Conservation (phyloP, 2,113 vertebrate species). For the Galemys pyrenaicus region DNA sequence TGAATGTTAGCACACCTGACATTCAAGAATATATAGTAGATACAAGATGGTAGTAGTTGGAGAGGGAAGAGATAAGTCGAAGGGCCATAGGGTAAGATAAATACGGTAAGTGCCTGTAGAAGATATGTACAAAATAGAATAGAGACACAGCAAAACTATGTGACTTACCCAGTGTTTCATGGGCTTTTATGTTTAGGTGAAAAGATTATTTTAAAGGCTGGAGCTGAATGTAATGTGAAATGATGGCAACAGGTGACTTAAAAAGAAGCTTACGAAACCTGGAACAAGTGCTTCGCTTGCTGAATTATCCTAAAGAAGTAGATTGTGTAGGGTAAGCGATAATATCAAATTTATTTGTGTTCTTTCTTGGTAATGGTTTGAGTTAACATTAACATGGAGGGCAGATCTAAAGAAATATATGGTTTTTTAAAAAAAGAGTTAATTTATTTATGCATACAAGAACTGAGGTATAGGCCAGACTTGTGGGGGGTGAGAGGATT, state of each 20-base stretch:
- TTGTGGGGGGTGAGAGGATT: no score
- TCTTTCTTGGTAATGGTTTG: constrained; percentile 20
- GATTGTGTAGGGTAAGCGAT: constrained; percentile 91
- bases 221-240: constrained; percentile 64
- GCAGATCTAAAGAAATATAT: neutral
- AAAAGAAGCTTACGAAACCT: constrained; percentile 92
- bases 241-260: constrained; percentile 93
- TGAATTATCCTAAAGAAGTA: constrained; percentile 92
- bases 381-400: neutral
- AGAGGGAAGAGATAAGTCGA: neutral
- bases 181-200: constrained; percentile 63
- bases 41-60: neutral
- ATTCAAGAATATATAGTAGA: neutral
- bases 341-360: constrained; percentile 6
- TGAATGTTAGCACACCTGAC: neutral
- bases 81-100: neutral
- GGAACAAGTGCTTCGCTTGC: constrained; percentile 89
- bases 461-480: no score
- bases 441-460: no score
- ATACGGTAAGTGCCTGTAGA: neutral
- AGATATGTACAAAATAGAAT: neutral
- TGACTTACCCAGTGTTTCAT: constrained; percentile 37
- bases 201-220: constrained; percentile 49
- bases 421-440: no score
- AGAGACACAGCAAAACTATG: constrained; percentile 27